A percentile compares a stretch with the other conserved stretches of the same genome.
These are phyloP conservation scores for Hydractinia echinata DNA, from an alignment of 30 jellyfish, hydroid and myxozoan genomes.

Conservation along the genomic window DNA sequence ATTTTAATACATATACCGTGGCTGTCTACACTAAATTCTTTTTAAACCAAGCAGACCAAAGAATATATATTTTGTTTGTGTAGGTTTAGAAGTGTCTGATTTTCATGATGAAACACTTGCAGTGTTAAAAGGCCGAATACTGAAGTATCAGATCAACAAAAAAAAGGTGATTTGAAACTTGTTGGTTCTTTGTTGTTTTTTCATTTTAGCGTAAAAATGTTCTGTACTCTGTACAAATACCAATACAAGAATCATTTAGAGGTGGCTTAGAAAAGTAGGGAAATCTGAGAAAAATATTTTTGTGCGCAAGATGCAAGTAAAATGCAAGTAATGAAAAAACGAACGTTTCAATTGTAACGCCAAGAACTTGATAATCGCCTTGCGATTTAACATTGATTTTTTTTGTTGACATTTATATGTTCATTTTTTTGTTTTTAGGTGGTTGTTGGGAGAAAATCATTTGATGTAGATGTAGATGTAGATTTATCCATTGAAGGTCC, in stretches of 20 bases:
- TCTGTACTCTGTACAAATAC: neutral
- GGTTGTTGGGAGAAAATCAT: conserved; percentile 66
- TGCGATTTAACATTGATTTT: neutral
- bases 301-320: neutral
- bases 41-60: neutral
- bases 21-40: no score
- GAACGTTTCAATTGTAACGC: no score
- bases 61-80: neutral
- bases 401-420: no score
- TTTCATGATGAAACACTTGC: conserved; percentile 76
- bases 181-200: neutral
- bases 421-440: conserved; percentile 34
- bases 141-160: conserved; percentile 66
- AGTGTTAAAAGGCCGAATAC: conserved; percentile 76
- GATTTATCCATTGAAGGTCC: conserved; percentile 98
- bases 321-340: no score
- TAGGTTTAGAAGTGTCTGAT: conserved; percentile 57
- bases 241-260: no score
- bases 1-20: no score
- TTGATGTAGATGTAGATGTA: conserved; percentile 64
- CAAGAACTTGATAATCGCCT: neutral
- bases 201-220: neutral
- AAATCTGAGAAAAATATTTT: neutral
- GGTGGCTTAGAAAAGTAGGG: no score
- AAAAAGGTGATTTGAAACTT: conserved; percentile 44